Percentiles rank a stretch among this genome's conserved stretches.
These are phyloP conservation scores for Botia kubotai DNA, from an alignment of 2,797 vertebrate species.

Conservation along the genomic window DNA sequence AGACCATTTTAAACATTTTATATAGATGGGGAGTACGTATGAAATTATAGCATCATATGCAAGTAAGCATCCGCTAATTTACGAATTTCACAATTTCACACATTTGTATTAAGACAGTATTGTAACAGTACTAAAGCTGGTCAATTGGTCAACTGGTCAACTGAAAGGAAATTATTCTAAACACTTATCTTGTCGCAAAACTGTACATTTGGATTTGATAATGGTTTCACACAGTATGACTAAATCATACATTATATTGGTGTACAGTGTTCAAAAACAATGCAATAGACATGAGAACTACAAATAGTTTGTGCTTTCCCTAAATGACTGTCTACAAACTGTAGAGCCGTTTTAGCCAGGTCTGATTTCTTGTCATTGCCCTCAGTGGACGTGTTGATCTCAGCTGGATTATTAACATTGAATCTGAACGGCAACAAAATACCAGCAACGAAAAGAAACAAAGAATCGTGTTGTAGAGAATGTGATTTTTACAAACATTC, in stretches of 20 bases:
- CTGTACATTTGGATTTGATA: not conserved
- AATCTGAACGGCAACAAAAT: not conserved
- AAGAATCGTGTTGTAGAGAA: not conserved
- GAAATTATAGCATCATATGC: slow-evolving; percentile 82
- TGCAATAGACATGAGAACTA: no score
- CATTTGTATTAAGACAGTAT: slow-evolving; percentile 5
- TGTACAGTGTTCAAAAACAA: no score
- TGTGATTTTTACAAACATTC: slow-evolving; percentile 2
- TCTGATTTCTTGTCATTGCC: not conserved
- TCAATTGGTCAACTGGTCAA: not conserved
- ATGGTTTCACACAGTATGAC: not conserved
- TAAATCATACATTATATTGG: not conserved
- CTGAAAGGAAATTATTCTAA: not conserved
- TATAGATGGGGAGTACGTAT: slow-evolving; percentile 69
- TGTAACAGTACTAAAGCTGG: slow-evolving; percentile 3
- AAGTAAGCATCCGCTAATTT: slow-evolving; percentile 78
- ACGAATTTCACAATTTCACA: slow-evolving; percentile 43
- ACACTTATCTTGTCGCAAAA: not conserved
- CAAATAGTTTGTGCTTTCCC: not conserved
- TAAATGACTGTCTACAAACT: not conserved
- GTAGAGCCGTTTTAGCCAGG: not conserved
- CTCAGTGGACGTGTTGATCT: no score
- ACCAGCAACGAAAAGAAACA: not conserved
- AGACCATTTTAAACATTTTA: slow-evolving; percentile 36
- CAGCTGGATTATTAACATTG: not conserved